These are phyloP conservation scores for Peromyscus maniculatus DNA, from an alignment of 2,113 vertebrate genomes.

Conservation along the genomic window DNA sequence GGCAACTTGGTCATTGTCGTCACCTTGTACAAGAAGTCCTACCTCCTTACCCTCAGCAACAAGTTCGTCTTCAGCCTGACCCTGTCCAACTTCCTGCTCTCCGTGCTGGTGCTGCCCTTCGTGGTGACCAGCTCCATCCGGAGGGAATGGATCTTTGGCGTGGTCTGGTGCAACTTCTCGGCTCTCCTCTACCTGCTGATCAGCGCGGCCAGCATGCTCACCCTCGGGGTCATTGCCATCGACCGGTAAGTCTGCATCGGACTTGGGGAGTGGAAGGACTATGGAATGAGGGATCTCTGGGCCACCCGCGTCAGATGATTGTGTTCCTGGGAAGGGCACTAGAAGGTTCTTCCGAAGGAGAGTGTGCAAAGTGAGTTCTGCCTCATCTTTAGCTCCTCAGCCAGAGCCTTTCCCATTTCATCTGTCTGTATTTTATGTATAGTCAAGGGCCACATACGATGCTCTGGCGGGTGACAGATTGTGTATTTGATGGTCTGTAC, in stretches of 20 bases:
- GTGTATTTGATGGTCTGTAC: neutral
- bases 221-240: conserved; percentile 96
- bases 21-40: conserved; percentile 96
- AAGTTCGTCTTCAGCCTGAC: conserved; percentile 99
- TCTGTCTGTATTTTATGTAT: neutral
- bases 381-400: no score
- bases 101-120: conserved; percentile 95
- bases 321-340: neutral
- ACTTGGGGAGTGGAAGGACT: accelerated
- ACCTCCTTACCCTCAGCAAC: conserved; percentile 98
- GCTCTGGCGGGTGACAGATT: neutral
- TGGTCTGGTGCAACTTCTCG: conserved; percentile 99
- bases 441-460: neutral
- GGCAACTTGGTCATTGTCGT: conserved; percentile 95
- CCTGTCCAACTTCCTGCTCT: conserved; percentile 96
- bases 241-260: conserved; percentile 91
- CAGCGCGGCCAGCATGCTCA: conserved; percentile 99
- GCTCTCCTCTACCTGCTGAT: conserved; percentile 97
- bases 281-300: accelerated
- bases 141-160: conserved; percentile 97
- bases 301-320: accelerated
- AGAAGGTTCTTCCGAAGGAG: neutral
- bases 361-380: no score
- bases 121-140: conserved; percentile 94
- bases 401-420: neutral